Base-by-base conservation (phyloP, 1,140 invertebrate genomes). In the Drosophila truncata region DNA sequence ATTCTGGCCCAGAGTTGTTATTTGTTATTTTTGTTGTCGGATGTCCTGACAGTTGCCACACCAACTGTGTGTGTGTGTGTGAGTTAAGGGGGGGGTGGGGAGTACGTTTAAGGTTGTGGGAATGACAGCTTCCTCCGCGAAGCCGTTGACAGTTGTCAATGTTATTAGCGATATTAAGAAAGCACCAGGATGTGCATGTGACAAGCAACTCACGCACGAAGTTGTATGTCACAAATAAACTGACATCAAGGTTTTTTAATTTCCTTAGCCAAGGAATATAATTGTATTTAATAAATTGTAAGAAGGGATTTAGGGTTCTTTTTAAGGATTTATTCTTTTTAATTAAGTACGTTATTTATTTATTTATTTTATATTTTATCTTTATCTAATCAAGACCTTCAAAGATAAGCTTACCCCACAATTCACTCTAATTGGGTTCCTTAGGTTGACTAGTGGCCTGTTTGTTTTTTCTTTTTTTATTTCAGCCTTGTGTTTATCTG, bases 61-160 rank as follows among this genome's bases (percentile, higher is more conserved):
- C 73, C 55, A 50, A 57, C 47, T 65, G 44, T 33, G 23, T 58
- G 20, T 27, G 33, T 41, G 20, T 23, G 41, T 42, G 25, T 35
- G 35, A n/a, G 44, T 44, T n/a, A n/a, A n/a, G n/a, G n/a, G n/a
- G n/a, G n/a, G n/a, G n/a, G 57, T 29, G 27, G 27, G 27, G 27
- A 1, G 5, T 52, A 27, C 29, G 25, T 18, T 18, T 49, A 25
- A 62, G 60, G 23, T 67, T 61, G 71, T 70, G 71, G 44, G 57
- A 58, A 33, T 82, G 83, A 86, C 82, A 85, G 78, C 52, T 63
- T 49, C 49, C 78, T 44, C 47, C 82, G 73, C 63, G 70, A 69
- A 75, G 23, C 66, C 83, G 79, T 72, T 87, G 83, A 87, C 83
- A 87, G 67, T 87, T 87, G 80, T 80, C 84, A 83, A 83, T 80